phyloP scores from a whole-genome alignment of 2,113 vertebrate genomes.

The Saccopteryx leptura region DNA sequence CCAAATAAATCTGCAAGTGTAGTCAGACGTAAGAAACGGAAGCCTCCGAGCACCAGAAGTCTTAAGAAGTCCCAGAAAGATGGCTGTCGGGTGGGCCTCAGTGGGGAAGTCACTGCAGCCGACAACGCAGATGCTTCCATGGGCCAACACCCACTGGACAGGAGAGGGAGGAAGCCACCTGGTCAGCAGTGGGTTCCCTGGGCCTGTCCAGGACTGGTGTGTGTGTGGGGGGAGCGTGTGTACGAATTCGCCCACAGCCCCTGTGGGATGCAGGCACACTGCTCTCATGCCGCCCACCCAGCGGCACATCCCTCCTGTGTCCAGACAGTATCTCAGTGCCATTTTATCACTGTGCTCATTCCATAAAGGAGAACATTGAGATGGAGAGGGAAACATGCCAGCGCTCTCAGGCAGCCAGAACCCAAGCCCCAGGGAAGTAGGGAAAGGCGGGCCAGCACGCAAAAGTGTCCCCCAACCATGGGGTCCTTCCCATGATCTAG shows the following conservation, averaged over 20 bases:
- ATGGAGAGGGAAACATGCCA: too few species aligned
- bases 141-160: too few species aligned
- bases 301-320: background rate
- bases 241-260: background rate
- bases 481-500: background rate
- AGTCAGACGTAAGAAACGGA: background rate
- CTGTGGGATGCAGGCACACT: background rate
- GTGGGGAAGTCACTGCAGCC: background rate
- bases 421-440: rapidly evolving
- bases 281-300: rapidly evolving
- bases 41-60: background rate
- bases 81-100: background rate
- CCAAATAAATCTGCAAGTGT: background rate
- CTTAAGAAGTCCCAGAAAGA: background rate
- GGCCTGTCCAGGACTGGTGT: background rate
- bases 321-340: background rate
- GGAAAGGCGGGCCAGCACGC: background rate
- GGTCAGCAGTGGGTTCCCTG: too few species aligned
- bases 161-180: rapidly evolving
- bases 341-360: background rate
- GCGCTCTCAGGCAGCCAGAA: background rate
- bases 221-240: background rate
- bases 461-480: too few species aligned
- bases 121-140: too few species aligned
- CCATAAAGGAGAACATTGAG: background rate